Evolutionary conservation across 2,888 invertebrate species (phyloP).

Genomic region (Drosophila mayaguana): DNA sequence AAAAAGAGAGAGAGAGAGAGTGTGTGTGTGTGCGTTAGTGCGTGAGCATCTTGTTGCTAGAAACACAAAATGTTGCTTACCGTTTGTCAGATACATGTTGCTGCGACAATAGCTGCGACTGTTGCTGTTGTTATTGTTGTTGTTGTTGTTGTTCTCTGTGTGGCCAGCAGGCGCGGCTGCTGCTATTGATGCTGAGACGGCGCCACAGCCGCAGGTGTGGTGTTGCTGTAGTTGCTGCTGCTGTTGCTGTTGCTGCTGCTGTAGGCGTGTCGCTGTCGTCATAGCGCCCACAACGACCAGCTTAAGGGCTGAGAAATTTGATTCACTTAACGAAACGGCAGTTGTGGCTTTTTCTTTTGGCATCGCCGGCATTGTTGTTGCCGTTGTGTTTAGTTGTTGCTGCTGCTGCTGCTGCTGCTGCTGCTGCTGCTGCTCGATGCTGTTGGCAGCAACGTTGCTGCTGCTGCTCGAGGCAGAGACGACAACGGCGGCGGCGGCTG

Average conservation of each 20-base stretch:
- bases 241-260: slow-evolving; percentile 53
- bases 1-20: neutral
- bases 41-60: slow-evolving; percentile 54
- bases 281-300: slow-evolving; percentile 63
- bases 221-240: slow-evolving; percentile 60
- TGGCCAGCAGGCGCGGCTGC: slow-evolving; percentile 18
- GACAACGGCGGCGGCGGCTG: slow-evolving; percentile 59
- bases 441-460: slow-evolving; percentile 54
- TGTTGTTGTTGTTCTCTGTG: slow-evolving; percentile 59
- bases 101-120: slow-evolving; percentile 46
- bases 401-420: slow-evolving; percentile 79
- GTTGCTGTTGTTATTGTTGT: slow-evolving; percentile 58
- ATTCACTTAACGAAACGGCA: slow-evolving; percentile 83
- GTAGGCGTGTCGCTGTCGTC: slow-evolving; percentile 56
- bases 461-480: slow-evolving; percentile 70
- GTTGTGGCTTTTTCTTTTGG: slow-evolving; percentile 84
- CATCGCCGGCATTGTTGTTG: slow-evolving; percentile 85
- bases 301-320: slow-evolving; percentile 81
- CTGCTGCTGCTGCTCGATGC: slow-evolving; percentile 68
- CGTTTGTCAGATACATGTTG: slow-evolving; percentile 75
- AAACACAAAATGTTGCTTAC: slow-evolving; percentile 52
- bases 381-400: slow-evolving; percentile 42
- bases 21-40: neutral
- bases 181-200: slow-evolving; percentile 31
- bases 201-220: slow-evolving; percentile 53